phyloP scores from a whole-genome alignment of 2,888 invertebrate genomes.

The Cotesia congregata region DNA sequence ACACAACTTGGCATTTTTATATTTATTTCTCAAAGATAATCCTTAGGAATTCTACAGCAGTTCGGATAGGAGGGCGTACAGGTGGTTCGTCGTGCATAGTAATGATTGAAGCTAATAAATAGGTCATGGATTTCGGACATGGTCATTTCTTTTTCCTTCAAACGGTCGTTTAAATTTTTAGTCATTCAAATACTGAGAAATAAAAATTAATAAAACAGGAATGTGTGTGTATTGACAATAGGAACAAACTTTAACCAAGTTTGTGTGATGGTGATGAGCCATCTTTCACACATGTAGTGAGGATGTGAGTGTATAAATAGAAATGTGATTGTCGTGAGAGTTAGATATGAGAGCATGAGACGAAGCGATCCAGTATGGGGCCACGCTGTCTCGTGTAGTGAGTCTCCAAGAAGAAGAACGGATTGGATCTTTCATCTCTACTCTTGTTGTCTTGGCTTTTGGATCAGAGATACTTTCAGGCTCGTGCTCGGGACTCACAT shows the following conservation, averaged over 20 bases:
- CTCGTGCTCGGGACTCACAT: slow-evolving; percentile 51
- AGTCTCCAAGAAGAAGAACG: slow-evolving; percentile 1
- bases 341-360: slow-evolving; percentile 47
- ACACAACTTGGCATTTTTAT: slow-evolving; percentile 16
- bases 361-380: slow-evolving; percentile 55
- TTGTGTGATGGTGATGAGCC: too few relatives aligned
- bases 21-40: slow-evolving; percentile 1
- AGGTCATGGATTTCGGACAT: slow-evolving; percentile 48
- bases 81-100: slow-evolving; percentile 56
- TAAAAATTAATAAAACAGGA: neutral
- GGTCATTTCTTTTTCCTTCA: neutral
- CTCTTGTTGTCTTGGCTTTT: neutral
- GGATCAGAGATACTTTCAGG: slow-evolving; percentile 42
- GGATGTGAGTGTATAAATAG: neutral
- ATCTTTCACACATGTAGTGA: neutral
- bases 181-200: neutral
- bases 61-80: slow-evolving; percentile 48
- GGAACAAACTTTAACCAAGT: too few relatives aligned
- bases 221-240: neutral
- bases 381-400: slow-evolving; percentile 60
- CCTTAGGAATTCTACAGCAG: slow-evolving; percentile 53
- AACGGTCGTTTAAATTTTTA: neutral
- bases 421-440: neutral
- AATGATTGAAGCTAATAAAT: slow-evolving; percentile 60
- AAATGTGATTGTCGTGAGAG: slow-evolving; percentile 22